phyloP scores from a whole-genome alignment of 1,140 invertebrate genomes.

The Plectus sambesii region DNA sequence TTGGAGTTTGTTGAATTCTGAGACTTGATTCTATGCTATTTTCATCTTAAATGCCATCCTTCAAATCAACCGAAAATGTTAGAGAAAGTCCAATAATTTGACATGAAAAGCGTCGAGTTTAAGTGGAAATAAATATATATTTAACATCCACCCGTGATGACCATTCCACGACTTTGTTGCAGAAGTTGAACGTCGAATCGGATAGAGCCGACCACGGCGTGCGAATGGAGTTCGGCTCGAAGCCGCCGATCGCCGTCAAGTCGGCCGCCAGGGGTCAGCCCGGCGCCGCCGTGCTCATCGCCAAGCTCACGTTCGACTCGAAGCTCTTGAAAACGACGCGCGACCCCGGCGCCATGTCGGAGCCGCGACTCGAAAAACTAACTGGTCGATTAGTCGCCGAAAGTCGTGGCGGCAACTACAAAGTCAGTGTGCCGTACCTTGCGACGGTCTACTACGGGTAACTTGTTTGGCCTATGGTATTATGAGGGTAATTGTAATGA shows the following conservation, averaged over 20 bases:
- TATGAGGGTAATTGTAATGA: too few species aligned
- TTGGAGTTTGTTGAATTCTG: constrained; percentile 13
- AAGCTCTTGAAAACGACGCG: constrained; percentile 13
- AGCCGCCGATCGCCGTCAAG: constrained; percentile 31
- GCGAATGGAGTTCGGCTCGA: constrained; percentile 30
- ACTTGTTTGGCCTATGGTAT: constrained; percentile 5
- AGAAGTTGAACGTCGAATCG: neutral
- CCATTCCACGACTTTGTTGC: neutral
- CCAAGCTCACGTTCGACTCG: constrained; percentile 26
- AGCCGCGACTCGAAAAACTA: constrained; percentile 11
- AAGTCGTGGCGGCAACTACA: constrained; percentile 33
- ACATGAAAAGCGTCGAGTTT: constrained; percentile 12
- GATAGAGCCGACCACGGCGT: constrained; percentile 20
- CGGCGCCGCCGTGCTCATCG: constrained; percentile 21
- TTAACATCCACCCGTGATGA: neutral
- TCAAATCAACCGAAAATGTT: neutral
- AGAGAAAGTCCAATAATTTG: constrained; percentile 1
- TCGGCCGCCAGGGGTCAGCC: constrained; percentile 17
- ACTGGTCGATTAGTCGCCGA: constrained; percentile 31
- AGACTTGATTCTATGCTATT: neutral
- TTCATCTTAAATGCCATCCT: neutral
- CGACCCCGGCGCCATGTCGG: constrained; percentile 5
- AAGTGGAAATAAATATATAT: constrained; percentile 17
- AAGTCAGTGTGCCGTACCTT: constrained; percentile 28
- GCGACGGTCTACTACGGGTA: constrained; percentile 24